Percentiles rank a stretch among this genome's conserved stretches.
phyloP scores from a whole-genome alignment of 2,888 invertebrate genomes.

The Platycheirus rosarum region DNA sequence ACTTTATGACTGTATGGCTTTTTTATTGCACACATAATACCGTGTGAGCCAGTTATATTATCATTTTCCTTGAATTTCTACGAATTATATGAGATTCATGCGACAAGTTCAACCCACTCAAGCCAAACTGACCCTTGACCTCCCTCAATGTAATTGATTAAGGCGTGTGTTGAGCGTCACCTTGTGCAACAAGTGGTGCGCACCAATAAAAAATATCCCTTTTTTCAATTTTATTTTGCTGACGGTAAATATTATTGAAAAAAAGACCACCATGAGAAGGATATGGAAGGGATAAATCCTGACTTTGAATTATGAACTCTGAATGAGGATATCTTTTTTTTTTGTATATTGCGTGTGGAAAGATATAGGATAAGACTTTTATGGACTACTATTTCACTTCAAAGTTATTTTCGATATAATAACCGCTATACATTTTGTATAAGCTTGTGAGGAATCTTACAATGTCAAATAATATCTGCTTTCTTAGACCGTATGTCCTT shows the following conservation, averaged over 20 bases:
- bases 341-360: not conserved
- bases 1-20: constrained; percentile 38
- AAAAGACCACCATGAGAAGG: not conserved
- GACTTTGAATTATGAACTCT: constrained; percentile 19
- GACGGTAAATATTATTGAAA: not conserved
- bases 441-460: not conserved
- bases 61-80: not conserved
- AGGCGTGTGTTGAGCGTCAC: constrained; percentile 14
- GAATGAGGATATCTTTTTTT: constrained; percentile 1
- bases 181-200: constrained; percentile 67
- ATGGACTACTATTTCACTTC: not conserved
- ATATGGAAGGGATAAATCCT: constrained; percentile 4
- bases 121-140: constrained; percentile 63
- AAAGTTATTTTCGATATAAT: not conserved
- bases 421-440: not conserved
- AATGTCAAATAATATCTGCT: constrained; percentile 1
- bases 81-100: too few species aligned
- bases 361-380: constrained; percentile 5
- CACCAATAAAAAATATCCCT: constrained; percentile 42
- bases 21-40: constrained; percentile 62
- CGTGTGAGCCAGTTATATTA: constrained; percentile 47
- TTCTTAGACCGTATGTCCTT: too few species aligned
- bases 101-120: too few species aligned
- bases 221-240: constrained; percentile 7
- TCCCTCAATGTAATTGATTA: constrained; percentile 44